These are phyloP conservation scores for Beroe ovata DNA, from an alignment of 37 sponge, comb jelly and placozoan species.

Conservation along the genomic window DNA sequence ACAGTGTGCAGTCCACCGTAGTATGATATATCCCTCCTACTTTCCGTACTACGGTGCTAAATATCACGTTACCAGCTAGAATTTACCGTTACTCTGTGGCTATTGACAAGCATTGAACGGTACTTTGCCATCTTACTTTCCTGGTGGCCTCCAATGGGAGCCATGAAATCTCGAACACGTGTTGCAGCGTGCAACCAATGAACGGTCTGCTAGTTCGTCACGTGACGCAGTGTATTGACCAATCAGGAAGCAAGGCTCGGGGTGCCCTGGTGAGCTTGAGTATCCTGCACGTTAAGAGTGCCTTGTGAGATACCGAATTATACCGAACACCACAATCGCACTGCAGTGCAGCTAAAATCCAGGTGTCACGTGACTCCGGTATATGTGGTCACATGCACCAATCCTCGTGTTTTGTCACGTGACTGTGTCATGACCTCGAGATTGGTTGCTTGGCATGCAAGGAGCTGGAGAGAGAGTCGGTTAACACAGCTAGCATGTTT, in stretches of 20 bases:
- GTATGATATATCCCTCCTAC: not conserved
- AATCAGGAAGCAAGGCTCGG: not conserved
- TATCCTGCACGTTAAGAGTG: conserved; percentile 50
- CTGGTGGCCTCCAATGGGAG: not conserved
- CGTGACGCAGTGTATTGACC: not conserved
- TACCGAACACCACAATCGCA: conserved; percentile 11
- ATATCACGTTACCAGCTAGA: not conserved
- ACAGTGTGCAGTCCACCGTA: no score
- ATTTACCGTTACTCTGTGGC: not conserved
- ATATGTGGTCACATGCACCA: no score
- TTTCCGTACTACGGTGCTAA: not conserved
- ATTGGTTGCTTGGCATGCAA: conserved; percentile 58
- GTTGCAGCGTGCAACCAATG: not conserved
- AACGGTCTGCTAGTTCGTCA: not conserved
- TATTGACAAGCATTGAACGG: not conserved
- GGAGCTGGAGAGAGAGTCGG: conserved; percentile 52
- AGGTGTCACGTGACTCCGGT: conserved; percentile 29
- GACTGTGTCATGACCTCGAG: not conserved
- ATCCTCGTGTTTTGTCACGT: no score
- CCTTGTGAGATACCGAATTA: conserved; percentile 61
- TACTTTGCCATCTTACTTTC: not conserved
- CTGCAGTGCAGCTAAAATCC: conserved; percentile 1
- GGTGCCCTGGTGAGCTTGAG: conserved; percentile 47
- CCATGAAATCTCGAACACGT: not conserved
- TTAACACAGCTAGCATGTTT: conserved; percentile 65